Evolutionary conservation across 1,140 invertebrate genomes (phyloP), one percentile per base, ranked within the genome.

Genomic region (Bombus ignitus): DNA sequence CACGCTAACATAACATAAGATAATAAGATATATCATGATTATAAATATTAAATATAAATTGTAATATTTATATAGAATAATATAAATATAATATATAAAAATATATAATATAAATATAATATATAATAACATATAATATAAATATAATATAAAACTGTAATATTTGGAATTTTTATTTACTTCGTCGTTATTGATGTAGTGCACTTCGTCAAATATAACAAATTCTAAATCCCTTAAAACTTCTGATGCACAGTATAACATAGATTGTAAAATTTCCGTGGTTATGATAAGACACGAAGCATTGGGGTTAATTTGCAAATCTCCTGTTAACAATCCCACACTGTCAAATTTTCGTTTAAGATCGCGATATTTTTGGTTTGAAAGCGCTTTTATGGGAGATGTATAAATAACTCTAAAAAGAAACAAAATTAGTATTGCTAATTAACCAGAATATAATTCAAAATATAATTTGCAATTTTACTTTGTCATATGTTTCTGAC

Each of bases 201-300:
- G 99, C 42, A 99, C 99, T 96, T 99, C 99, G 95, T 99, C 99
- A 94, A 99, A 99, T 91, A 99, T 99, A 6, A 99, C 99, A 96
- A 98, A 99, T 94, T 99, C 99, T 72, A 99, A 95, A 95, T 99
- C 99, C 80, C 98, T 96, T 6, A 99, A 97, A 78, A 99, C 97
- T 92, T 99, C 98, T 81, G 98, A 98, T 37, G 98, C 98, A 92
- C 98, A 98, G 93, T 99, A 99, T 3, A 99, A 94, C 99, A 99
- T 99, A 1, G 98, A 99, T 86, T 98, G 96, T 28, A 99, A 95
- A 92, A 99, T 99, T 96, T 99, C 99, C 2, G 99, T 99, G 1
- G 99, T 99, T 99, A 99, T 99, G 68, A 99, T 99, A 0, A 99
- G 96, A 95, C 99, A 99, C 6, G 98, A 97, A 3, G 99, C 99